Evolutionary conservation across 2,113 vertebrate species (phyloP), one percentile per base, ranked within the genome.

Genomic region (Callionymus lyra): DNA sequence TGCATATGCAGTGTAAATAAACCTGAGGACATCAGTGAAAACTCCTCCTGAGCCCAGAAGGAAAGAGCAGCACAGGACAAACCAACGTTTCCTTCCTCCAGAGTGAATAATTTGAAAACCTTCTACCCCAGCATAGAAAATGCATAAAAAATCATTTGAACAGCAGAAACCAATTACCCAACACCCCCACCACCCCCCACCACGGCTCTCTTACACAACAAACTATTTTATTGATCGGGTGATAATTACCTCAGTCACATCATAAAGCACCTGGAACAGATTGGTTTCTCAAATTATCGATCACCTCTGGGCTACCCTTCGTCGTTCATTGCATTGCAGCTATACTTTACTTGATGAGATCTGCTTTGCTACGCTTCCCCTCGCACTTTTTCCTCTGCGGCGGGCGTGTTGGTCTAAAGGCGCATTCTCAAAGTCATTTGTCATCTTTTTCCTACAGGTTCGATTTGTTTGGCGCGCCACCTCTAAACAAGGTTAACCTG

Each of bases 211-310:
- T 60, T 64, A 43, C 70, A 70, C 68, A 82, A 81, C 77, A 80
- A 82, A 81, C 74, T 72, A 46, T 82, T 75, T 72, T 67, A 85
- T 84, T 66, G 79, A 87, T 82, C 69, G 38, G 59, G 62, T 70
- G 68, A 83, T 85, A 84, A 85, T 85, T 82, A 84, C 76, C 75
- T 77, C 62, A 80, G 79, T 84, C 79, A 76, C 77, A 82, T 84
- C 80, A 84, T 82, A 83, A 85, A 85, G 74, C 75, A 80, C 79
- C 74, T 79, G 77, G 77, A 82, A 73, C 76, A 79, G 79, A 83
- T 82, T 82, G 79, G 81, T 82, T 72, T 69, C 70, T 82, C 72
- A 73, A 70, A 72, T 72, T 79, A 84, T 85, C 19, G 79, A 84
- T 82, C 71, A 68, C 63, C 72, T 66, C 70, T 33, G 66, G 56